A percentile compares a stretch with the other conserved stretches of the same genome.
phyloP scores from a whole-genome alignment of 2,797 vertebrate genomes.

The Heliangelus exortis region DNA sequence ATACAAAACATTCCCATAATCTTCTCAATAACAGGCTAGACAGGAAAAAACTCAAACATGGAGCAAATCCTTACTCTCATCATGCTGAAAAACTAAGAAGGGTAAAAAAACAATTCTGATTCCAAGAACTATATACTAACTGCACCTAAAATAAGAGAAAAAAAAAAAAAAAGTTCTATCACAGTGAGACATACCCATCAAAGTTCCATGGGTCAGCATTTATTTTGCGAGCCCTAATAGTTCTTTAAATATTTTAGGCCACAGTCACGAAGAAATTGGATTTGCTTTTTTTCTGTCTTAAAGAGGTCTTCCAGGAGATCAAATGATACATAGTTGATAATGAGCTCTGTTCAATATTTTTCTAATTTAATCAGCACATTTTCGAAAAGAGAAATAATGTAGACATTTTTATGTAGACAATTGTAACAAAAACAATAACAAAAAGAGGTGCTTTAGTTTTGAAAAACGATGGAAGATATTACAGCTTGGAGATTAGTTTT shows the following conservation, averaged over 20 bases:
- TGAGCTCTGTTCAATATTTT: neutral
- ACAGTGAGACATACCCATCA: neutral
- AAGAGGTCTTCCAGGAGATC: neutral
- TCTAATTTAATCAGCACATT: neutral
- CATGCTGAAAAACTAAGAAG: neutral
- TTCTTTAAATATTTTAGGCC: neutral
- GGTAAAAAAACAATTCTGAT: neutral
- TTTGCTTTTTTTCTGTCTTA: neutral
- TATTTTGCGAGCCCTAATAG: neutral
- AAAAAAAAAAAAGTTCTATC: neutral
- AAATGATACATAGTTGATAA: neutral
- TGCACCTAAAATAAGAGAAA: neutral
- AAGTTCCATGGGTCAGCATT: neutral
- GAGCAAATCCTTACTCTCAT: neutral
- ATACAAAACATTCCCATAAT: neutral
- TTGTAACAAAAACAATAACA: neutral
- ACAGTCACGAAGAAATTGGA: neutral
- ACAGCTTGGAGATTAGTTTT: accelerated
- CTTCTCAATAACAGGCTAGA: neutral
- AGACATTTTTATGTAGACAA: neutral
- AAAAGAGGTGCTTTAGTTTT: neutral
- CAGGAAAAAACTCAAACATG: neutral
- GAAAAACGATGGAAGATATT: neutral
- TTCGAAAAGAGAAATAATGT: neutral
- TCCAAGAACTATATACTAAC: neutral